phyloP scores from a whole-genome alignment of 2,888 invertebrate genomes.

The Nipponacmea schrenckii region DNA sequence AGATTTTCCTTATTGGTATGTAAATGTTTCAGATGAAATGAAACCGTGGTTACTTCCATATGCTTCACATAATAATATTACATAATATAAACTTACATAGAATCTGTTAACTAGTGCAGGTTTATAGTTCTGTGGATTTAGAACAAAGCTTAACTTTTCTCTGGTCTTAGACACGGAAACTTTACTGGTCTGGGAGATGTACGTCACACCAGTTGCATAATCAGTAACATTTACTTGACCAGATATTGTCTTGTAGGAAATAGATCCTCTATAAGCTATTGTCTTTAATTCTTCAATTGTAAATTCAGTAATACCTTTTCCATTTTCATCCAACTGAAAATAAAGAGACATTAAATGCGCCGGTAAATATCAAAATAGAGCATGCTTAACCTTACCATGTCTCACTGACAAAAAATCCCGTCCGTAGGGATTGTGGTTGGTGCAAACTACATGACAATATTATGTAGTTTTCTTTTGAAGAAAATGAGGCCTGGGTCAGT shows the following conservation, averaged over 20 bases:
- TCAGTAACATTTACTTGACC: background rate
- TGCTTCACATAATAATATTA: background rate
- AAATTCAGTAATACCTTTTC: background rate
- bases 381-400: too few relatives aligned
- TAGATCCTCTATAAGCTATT: background rate
- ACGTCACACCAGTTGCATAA: background rate
- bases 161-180: background rate
- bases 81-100: slow-evolving; percentile 1
- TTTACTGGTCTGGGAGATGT: background rate
- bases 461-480: too few relatives aligned
- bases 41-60: background rate
- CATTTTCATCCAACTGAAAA: background rate
- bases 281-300: background rate
- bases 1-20: too few relatives aligned
- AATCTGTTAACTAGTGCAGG: background rate
- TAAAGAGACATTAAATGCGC: too few relatives aligned
- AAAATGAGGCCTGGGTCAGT: too few relatives aligned
- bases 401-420: too few relatives aligned
- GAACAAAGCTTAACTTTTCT: background rate
- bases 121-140: background rate
- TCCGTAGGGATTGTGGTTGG: too few relatives aligned
- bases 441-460: too few relatives aligned
- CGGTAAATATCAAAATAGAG: too few relatives aligned
- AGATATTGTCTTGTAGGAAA: background rate
- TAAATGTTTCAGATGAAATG: background rate